Evolutionary conservation across 2,888 invertebrate genomes (phyloP).

Genomic region (Steinernema hermaphroditum): DNA sequence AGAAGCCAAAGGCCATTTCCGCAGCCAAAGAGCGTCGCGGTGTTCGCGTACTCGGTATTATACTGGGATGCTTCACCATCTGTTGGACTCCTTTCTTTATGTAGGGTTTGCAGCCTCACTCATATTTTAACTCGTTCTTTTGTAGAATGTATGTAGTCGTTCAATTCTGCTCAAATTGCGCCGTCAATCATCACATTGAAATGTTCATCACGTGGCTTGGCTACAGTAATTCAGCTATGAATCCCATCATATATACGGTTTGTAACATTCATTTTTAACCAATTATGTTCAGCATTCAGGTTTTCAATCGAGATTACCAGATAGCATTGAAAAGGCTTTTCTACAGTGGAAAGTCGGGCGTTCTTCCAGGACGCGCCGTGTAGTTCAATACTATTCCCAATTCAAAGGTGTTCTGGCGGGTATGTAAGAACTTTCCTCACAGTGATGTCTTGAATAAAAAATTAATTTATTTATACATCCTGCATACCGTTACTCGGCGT

Average conservation of each 20-base stretch:
- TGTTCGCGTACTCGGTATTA: conserved; percentile 65
- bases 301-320: conserved; percentile 66
- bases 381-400: not conserved
- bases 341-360: conserved; percentile 37
- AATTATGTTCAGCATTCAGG: conserved; percentile 43
- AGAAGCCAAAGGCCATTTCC: conserved; percentile 65
- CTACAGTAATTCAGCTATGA: conserved; percentile 65
- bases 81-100: conserved; percentile 67
- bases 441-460: not conserved
- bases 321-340: conserved; percentile 65
- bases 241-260: conserved; percentile 66
- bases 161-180: conserved; percentile 62
- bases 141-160: conserved; percentile 66
- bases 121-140: too few species aligned
- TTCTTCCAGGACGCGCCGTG: conserved; percentile 5
- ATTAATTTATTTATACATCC: not conserved
- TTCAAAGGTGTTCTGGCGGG: not conserved
- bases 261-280: not conserved
- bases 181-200: conserved; percentile 64
- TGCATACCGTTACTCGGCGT: too few species aligned
- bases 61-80: conserved; percentile 66
- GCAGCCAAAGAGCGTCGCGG: conserved; percentile 66
- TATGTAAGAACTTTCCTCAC: not conserved
- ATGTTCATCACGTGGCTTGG: conserved; percentile 67
- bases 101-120: conserved; percentile 40